Conservation (phyloP, 2,888 invertebrate species). For the Hyposoter didymator region DNA sequence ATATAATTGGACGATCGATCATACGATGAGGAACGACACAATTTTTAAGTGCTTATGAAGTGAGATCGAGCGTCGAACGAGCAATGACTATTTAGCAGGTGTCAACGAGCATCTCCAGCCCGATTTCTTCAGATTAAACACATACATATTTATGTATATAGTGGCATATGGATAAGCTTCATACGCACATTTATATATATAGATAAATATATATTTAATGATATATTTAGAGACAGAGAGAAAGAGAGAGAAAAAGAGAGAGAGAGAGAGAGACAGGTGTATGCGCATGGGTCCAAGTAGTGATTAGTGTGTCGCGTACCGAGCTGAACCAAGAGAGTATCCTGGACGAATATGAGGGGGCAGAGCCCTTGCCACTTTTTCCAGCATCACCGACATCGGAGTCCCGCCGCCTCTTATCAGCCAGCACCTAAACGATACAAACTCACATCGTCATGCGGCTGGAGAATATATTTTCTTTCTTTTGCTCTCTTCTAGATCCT, state of each 20-base stretch:
- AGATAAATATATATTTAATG: not conserved
- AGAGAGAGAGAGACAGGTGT: slow-evolving; percentile 69
- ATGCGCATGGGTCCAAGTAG: slow-evolving; percentile 84
- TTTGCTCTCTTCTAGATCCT: slow-evolving; percentile 33
- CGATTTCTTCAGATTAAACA: slow-evolving; percentile 19
- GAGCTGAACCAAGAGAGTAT: slow-evolving; percentile 84
- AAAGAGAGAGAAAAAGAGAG: slow-evolving; percentile 13
- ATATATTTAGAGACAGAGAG: not conserved
- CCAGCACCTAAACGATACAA: slow-evolving; percentile 83
- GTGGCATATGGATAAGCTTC: not conserved
- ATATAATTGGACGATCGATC: not conserved
- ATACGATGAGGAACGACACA: slow-evolving; percentile 4
- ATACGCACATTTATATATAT: slow-evolving; percentile 20
- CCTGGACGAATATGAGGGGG: slow-evolving; percentile 83
- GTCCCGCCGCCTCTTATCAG: slow-evolving; percentile 83
- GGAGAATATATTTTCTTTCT: slow-evolving; percentile 42
- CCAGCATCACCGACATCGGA: slow-evolving; percentile 82
- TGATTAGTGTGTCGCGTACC: slow-evolving; percentile 83
- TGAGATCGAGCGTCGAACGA: slow-evolving; percentile 41
- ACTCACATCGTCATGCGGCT: slow-evolving; percentile 78
- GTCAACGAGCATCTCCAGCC: slow-evolving; percentile 27
- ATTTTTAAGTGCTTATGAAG: slow-evolving; percentile 11
- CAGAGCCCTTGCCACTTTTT: slow-evolving; percentile 79
- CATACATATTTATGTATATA: slow-evolving; percentile 10
- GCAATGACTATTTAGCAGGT: slow-evolving; percentile 39